Evolutionary conservation across 1,140 invertebrate species (phyloP), one percentile per base, ranked within the genome.

Genomic region (Spodoptera litura): DNA sequence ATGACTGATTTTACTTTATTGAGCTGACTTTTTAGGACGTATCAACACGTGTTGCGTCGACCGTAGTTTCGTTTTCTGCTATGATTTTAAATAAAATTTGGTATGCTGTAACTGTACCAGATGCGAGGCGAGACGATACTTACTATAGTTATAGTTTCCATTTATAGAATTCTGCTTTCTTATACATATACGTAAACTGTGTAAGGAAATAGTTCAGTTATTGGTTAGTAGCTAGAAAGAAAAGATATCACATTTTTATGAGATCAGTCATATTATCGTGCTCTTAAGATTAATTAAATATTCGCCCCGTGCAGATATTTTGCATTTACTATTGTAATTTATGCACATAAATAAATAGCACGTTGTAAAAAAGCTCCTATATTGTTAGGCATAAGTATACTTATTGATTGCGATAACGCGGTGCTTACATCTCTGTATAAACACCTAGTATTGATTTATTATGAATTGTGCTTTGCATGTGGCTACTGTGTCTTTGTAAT

Each of bases 391-490:
- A 70, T 70, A 70, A 70, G 66, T 55, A 15, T 71, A 71, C 27
- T 71, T 71, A 53, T 55, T 12, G 31, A 52, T 31, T 56, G 68
- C 49, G 61, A 56, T 71, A 71, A 71, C 53, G 52, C n/a, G 66
- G 4, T 55, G 68, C 68, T 71, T 71, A 56, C 68, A 15, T 71
- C 51, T 71, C 27, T 38, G 27, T 56, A 56, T 35, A 71, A 53
- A 71, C 52, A 66, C 68, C 68, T 25, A 31, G 51, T 71, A 38
- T 71, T 71, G 52, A 56, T 71, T 71, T 71, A 71, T 71, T 71
- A 55, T 71, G 27, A 71, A 55, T 71, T 55, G 68, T 71, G 68
- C 68, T 71, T 71, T 71, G 53, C 68, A 56, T 71, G 52, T 71
- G 52, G 51, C 68, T 71, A n/a, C 52, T 56, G 20, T 35, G 51